Evolutionary conservation across 2,888 invertebrate genomes (phyloP), one percentile per base, ranked within the genome.

Genomic region (Archaeoteleia sp.): DNA sequence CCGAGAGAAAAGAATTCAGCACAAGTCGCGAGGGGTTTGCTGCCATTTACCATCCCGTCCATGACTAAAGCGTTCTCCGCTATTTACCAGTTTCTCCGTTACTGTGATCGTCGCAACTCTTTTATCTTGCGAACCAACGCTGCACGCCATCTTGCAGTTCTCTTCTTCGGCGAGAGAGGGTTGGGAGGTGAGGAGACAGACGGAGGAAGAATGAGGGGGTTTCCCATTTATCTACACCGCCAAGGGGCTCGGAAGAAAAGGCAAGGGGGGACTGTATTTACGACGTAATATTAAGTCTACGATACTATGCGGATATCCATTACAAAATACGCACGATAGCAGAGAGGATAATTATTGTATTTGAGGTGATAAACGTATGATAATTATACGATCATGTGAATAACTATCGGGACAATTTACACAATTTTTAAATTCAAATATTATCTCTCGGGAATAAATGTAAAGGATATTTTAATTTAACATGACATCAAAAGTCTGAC

Each of bases 1-100:
- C 9, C 14, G 34, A 20, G 15, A 27, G 17, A 49, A 37, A 49
- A 37, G 37, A 49, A 49, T 49, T 35, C 8, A 15, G 34, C 6
- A 27, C 53, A 9, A 29, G 40, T 51, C 37, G 42, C 30, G 54
- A 67, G 51, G 63, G 67, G 67, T 39, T 35, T 40, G 37, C 60
- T 35, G 58, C 67, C 73, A 75, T 78, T 78, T 75, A 73, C 73
- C 55, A 73, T 73, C 61, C 57, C 13, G 65, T 67, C 57, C 57
- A 67, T 70, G 72, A 61, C 72, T 74, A 51, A 68, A 72, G 72
- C 69, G 67, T 46, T 63, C 70, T 54, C 49, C 40, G 57, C 72
- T 73, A 74, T 77, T 77, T 75, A 74, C 75, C 67, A 63, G 49
- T 65, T 57, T 53, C 67, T 43, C 54, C 39, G 9, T 29, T 27